phyloP scores from a whole-genome alignment of 2,113 vertebrate genomes.

The Mellivora capensis region DNA sequence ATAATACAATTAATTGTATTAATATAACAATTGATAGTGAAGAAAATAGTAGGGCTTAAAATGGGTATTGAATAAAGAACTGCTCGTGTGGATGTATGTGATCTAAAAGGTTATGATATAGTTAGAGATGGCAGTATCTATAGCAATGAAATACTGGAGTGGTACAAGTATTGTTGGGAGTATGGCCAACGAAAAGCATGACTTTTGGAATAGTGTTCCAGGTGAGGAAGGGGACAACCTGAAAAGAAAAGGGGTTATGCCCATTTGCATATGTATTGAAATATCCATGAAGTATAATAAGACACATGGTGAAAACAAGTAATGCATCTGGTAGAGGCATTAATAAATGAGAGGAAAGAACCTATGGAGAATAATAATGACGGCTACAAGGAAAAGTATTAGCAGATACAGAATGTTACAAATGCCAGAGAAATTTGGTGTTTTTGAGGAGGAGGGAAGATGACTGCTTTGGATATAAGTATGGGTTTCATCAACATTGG shows the following conservation, averaged over 20 bases:
- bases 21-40: too few species aligned
- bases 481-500: background rate
- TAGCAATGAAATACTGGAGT: background rate
- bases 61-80: too few species aligned
- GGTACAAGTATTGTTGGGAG: background rate
- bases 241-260: background rate
- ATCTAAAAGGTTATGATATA: too few species aligned
- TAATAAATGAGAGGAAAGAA: background rate
- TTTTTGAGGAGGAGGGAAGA: background rate
- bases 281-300: background rate
- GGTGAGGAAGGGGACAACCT: background rate
- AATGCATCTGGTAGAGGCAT: background rate
- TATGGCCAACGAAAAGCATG: background rate
- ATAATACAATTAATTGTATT: too few species aligned
- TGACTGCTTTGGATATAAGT: background rate
- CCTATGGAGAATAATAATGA: background rate
- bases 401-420: background rate
- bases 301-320: background rate
- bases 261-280: background rate
- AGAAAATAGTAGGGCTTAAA: too few species aligned
- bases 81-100: too few species aligned
- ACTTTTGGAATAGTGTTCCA: background rate
- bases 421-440: background rate
- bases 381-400: background rate
- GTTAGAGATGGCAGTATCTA: too few species aligned